Percentiles rank a stretch among this genome's conserved stretches.
Evolutionary conservation across 2,797 vertebrate genomes (phyloP).

Genomic region (Acipenser oxyrinchus): DNA sequence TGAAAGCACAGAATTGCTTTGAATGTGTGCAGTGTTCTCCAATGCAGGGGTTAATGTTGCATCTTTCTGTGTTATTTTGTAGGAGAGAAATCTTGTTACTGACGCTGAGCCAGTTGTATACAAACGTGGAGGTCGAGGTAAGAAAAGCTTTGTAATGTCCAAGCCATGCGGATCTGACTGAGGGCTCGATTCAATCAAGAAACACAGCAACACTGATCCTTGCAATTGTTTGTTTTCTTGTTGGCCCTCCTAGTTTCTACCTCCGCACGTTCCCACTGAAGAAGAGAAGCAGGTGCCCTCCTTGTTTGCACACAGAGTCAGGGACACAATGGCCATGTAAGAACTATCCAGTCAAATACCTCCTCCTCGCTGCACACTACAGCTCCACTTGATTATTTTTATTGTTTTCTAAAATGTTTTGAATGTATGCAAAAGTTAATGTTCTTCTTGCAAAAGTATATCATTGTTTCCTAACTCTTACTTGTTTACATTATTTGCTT

Average conservation of each 20-base stretch:
- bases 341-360: constrained; percentile 22
- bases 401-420: too few species aligned
- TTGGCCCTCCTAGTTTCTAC: constrained; percentile 72
- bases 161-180: constrained; percentile 1
- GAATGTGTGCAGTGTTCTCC: too few species aligned
- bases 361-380: too few species aligned
- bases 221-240: constrained; percentile 12
- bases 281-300: constrained; percentile 74
- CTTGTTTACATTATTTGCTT: too few species aligned
- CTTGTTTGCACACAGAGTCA: constrained; percentile 74
- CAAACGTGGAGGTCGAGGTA: constrained; percentile 93
- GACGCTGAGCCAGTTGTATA: constrained; percentile 80
- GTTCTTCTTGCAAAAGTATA: too few species aligned
- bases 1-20: too few species aligned
- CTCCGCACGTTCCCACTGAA: constrained; percentile 74
- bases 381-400: too few species aligned
- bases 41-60: too few species aligned
- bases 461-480: too few species aligned
- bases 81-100: constrained; percentile 73
- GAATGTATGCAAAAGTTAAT: too few species aligned
- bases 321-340: constrained; percentile 80
- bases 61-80: constrained; percentile 15
- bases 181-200: constrained; percentile 8
- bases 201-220: background rate
- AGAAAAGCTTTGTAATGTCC: constrained; percentile 23